Base-by-base conservation (phyloP, 2,888 invertebrate species). In the Neoaliturus tenellus region DNA sequence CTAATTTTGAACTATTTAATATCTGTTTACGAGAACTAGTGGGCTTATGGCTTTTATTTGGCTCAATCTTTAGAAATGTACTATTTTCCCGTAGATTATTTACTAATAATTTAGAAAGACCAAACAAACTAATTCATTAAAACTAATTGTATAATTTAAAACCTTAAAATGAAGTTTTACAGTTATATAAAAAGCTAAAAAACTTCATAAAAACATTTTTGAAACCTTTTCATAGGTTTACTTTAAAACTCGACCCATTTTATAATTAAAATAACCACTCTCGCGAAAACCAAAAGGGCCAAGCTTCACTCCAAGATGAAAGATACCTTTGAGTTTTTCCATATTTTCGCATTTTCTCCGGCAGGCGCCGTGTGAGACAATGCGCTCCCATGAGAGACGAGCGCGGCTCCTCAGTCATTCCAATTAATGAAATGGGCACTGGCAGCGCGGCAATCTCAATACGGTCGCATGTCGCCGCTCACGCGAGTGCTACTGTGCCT, bases 401-500 rank as follows among this genome's bases (percentile, higher is more conserved):
- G 20, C 48, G 3, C 28, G 75, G 44, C 17, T 75, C 20, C 75
- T 75, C 44, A 28, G 81, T 39, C 81, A 28, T 81, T 81, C 55
- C 81, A 80, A 83, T 67, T 51, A 83, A 83, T 80, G 83, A 83
- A 83, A 83, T 83, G 81, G 80, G 67, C 81, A 31, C n/a, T n/a
- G 39, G 62, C 28, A 17, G 25, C 14, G 55, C 17, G 39, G 81
- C 81, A 81, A 81, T 71, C 82, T 75, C 82, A 71, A 82, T 75
- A 73, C 58, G 73, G 58, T 33, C 44, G 55, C 82, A 33, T 75
- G 82, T 75, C 82, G 55, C 55, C 1, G 25, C 25, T 28, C 82
- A 75, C 55, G 73, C 82, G 28, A 73, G 51, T 4, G 44, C 69
- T n/a, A 6, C 69, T 17, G 28, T 5, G 12, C 69, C 35, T 35